Evolutionary conservation across 1,140 invertebrate species (phyloP).

Genomic region (Onthophagus taurus): DNA sequence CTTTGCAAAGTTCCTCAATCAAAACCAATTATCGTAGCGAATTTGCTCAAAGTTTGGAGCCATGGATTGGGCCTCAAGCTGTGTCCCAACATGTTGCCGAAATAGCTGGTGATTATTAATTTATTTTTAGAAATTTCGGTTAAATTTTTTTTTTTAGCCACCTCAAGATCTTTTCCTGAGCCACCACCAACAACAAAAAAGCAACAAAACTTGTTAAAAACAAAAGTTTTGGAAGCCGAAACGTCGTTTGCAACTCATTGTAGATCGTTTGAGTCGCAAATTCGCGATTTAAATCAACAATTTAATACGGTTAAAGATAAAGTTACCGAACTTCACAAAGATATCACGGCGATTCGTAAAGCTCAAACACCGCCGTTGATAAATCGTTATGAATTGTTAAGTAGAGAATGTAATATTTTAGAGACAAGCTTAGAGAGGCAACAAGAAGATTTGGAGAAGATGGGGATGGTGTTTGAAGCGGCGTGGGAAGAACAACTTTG

Average conservation of each 20-base stretch:
- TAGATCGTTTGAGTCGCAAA: constrained; percentile 51
- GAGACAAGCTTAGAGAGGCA: constrained; percentile 55
- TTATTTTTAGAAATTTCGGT: background rate
- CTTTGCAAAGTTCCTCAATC: constrained; percentile 47
- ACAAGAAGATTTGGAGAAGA: constrained; percentile 52
- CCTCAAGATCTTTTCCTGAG: constrained; percentile 22
- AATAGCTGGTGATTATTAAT: constrained; percentile 24
- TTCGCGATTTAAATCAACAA: constrained; percentile 52
- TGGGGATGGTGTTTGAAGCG: constrained; percentile 50
- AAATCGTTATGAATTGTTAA: constrained; percentile 47
- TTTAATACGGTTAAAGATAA: constrained; percentile 53
- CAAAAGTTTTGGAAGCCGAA: constrained; percentile 42
- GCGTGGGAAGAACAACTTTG: constrained; percentile 63
- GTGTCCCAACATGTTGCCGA: constrained; percentile 34
- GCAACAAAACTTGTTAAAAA: constrained; percentile 38
- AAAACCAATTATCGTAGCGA: constrained; percentile 55
- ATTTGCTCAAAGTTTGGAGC: constrained; percentile 52
- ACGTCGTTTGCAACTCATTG: constrained; percentile 58
- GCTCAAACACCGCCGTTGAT: constrained; percentile 49
- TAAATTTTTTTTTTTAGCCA: constrained; percentile 6
- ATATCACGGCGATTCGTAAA: constrained; percentile 46
- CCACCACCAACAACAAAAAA: constrained; percentile 39
- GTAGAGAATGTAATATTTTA: constrained; percentile 49
- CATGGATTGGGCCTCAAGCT: constrained; percentile 44
- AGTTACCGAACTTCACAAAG: constrained; percentile 51